Evolutionary conservation across 23 tunicate species (phyloP).

Genomic region (Styela plicata): DNA sequence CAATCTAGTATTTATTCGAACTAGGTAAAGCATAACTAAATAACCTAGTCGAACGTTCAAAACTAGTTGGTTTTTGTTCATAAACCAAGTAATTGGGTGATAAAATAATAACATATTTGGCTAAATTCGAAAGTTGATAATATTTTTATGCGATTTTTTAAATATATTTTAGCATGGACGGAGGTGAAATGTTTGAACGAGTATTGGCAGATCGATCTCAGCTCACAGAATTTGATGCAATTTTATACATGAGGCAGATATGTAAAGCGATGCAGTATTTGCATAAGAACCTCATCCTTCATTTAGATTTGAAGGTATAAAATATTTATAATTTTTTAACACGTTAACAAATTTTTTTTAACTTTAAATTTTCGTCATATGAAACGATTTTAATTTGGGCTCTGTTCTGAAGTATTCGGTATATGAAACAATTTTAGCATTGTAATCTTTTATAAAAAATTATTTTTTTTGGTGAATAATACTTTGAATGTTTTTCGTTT

Average conservation of each 20-base stretch:
- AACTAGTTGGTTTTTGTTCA: too few species aligned
- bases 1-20: neutral
- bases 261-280: slow-evolving; percentile 84
- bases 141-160: neutral
- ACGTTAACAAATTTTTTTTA: too few species aligned
- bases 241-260: slow-evolving; percentile 84
- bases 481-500: too few species aligned
- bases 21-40: neutral
- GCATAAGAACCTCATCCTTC: slow-evolving; percentile 87
- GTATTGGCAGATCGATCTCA: slow-evolving; percentile 70
- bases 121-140: neutral
- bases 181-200: slow-evolving; percentile 94
- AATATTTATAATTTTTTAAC: neutral
- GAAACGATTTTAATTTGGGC: too few species aligned
- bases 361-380: too few species aligned
- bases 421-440: too few species aligned
- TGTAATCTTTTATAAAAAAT: too few species aligned
- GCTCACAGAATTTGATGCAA: slow-evolving; percentile 86
- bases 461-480: too few species aligned
- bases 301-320: slow-evolving; percentile 86
- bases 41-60: too few species aligned
- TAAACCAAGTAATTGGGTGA: too few species aligned
- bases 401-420: too few species aligned
- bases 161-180: slow-evolving; percentile 60
- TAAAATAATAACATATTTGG: neutral